Base-by-base conservation (phyloP, 1,140 invertebrate species). In the Wasmannia auropunctata region DNA sequence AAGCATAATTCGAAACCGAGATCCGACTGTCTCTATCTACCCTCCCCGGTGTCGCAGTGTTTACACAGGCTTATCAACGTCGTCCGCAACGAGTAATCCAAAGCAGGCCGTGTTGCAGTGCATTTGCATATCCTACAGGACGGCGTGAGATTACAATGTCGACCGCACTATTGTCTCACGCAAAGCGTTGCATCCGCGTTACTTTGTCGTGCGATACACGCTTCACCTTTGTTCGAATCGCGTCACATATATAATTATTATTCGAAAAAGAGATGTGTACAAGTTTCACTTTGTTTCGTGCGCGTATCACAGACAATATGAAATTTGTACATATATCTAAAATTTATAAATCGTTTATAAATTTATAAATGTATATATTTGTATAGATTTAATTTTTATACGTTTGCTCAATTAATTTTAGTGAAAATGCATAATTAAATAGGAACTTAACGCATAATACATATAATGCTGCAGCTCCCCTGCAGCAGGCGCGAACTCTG, bases 11-110 rank as follows among this genome's bases (percentile, higher is more conserved):
- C 37, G n/a, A 43, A 81, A 88, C 28, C 25, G 69, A 77, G 63
- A 43, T 40, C 19, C 16, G 60, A 63, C 34, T 11, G 25, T 19
- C 3, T 79, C 34, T 74, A 72, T 79, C 19, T 65, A 31, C n/a
- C 19, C 14, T 8, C n/a, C 11, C 19, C 14, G 10, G 19, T 60
- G 22, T 37, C 25, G 49, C 43, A 6, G 14, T 75, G 67, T 88
- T 88, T 88, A 51, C 76, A 43, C 19, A 25, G 14, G 34, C n/a
- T 86, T 88, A 88, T 88, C 87, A 25, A 37, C 43, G 37, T 76
- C 86, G 11, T 31, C 22, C 56, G 34, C 14, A n/a, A 34, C 22
- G 63, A 77, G 51, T 65, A 16, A 28, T 60, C 22, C 46, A 37
- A 51, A 46, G 25, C 72, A n/a, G 28, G 25, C 37, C 25, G 28